These are phyloP conservation scores for Sarcophaga caerulescens DNA, from an alignment of 2,888 invertebrate species.

Conservation along the genomic window DNA sequence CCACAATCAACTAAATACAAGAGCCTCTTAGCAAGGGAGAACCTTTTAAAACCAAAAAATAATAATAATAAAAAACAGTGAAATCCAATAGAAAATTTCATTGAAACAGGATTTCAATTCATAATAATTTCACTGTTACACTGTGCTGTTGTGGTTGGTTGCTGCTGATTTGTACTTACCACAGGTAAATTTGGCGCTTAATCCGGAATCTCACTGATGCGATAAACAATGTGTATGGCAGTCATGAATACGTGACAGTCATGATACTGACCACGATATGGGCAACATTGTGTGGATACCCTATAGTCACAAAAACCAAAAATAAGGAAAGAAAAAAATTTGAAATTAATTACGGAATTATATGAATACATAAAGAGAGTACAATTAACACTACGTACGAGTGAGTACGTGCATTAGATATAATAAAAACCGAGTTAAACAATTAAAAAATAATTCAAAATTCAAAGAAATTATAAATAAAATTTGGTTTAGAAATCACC, in stretches of 20 bases:
- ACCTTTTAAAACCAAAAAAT: not conserved
- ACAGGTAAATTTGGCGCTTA: conserved; percentile 76
- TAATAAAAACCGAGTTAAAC: not conserved
- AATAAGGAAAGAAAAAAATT: not conserved
- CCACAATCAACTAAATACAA: no score
- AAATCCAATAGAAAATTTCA: not conserved
- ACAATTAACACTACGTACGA: no score
- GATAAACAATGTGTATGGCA: conserved; percentile 85
- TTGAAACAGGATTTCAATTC: not conserved
- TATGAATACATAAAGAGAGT: not conserved
- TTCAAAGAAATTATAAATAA: conserved; percentile 1
- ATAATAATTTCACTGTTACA: not conserved
- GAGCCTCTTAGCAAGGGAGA: not conserved
- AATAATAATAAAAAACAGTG: not conserved
- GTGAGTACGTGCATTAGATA: not conserved
- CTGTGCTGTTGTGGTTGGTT: not conserved
- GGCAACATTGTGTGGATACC: conserved; percentile 94
- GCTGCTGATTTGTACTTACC: conserved; percentile 73
- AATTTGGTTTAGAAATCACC: conserved; percentile 1
- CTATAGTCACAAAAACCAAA: conserved; percentile 75
- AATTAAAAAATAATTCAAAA: not conserved
- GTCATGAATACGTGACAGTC: conserved; percentile 88
- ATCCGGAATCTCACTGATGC: conserved; percentile 77
- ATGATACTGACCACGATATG: conserved; percentile 87
- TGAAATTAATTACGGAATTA: not conserved